Conservation (phyloP, 2,113 vertebrate species). For the Tyto alba region DNA sequence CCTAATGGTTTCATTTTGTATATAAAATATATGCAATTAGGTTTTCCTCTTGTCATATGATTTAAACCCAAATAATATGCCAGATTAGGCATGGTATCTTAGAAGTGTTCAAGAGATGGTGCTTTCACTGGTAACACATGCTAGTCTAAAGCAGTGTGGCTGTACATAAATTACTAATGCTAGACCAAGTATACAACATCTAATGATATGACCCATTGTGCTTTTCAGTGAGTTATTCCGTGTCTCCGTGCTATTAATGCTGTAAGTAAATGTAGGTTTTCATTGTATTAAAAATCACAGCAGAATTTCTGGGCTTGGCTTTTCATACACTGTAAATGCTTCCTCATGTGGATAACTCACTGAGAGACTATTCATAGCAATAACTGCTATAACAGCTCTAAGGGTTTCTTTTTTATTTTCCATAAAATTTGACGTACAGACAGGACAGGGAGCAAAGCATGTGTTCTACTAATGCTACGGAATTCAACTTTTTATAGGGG, state of each 20-base stretch:
- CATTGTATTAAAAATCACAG: background rate
- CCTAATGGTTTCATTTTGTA: background rate
- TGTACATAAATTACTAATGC: background rate
- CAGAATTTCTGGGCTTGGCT: background rate
- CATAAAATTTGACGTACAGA: background rate
- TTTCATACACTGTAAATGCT: background rate
- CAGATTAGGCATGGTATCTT: background rate
- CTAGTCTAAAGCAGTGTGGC: background rate
- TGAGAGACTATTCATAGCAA: background rate
- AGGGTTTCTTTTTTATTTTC: background rate
- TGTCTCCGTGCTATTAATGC: background rate
- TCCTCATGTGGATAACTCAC: background rate
- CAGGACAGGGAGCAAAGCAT: background rate
- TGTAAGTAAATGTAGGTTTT: background rate
- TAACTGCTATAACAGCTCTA: background rate
- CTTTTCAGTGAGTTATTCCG: background rate
- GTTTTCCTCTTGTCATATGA: background rate
- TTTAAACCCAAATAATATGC: background rate
- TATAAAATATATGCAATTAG: background rate
- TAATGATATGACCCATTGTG: background rate
- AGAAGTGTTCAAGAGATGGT: background rate
- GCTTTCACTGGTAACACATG: background rate
- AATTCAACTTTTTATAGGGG: background rate
- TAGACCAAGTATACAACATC: background rate
- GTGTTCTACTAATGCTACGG: background rate